Conservation (phyloP, 2,797 vertebrate species). For the Austrolebias charrua region DNA sequence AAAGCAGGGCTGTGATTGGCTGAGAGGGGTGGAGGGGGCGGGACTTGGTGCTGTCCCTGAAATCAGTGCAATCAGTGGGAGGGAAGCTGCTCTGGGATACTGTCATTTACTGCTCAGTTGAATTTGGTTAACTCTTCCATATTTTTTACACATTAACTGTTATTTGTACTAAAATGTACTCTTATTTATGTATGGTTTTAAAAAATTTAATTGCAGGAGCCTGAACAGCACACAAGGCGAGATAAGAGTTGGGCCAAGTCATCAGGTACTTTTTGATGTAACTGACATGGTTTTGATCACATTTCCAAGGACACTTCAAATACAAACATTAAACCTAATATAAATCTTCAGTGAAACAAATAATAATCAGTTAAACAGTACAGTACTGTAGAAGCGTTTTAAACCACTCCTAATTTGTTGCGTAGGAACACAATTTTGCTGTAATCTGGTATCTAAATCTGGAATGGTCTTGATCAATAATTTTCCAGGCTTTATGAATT, state of each 20-base stretch:
- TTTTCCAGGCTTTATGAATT: too few species aligned
- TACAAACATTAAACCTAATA: too few species aligned
- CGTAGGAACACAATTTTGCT: not conserved
- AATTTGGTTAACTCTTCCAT: not conserved
- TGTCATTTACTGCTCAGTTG: not conserved
- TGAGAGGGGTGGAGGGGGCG: conserved; percentile 78
- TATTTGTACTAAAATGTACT: not conserved
- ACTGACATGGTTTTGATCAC: not conserved
- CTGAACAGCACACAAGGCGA: conserved; percentile 98
- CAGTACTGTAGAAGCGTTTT: not conserved
- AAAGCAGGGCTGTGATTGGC: conserved; percentile 83
- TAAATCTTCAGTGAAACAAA: too few species aligned
- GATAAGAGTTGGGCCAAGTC: conserved; percentile 97
- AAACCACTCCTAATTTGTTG: not conserved
- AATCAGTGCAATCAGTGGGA: conserved; percentile 68
- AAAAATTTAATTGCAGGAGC: conserved; percentile 81
- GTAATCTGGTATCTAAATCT: too few species aligned
- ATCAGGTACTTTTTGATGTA: conserved; percentile 83
- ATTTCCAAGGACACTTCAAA: too few species aligned
- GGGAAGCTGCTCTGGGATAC: conserved; percentile 33
- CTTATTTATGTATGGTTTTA: not conserved
- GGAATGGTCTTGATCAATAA: too few species aligned
- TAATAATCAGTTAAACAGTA: too few species aligned
- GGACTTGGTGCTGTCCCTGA: conserved; percentile 64
- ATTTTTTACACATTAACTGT: too few species aligned